A percentile compares a stretch with the other conserved stretches of the same genome.
Conservation (phyloP, 2,113 vertebrate species). For the Callorhinus ursinus region DNA sequence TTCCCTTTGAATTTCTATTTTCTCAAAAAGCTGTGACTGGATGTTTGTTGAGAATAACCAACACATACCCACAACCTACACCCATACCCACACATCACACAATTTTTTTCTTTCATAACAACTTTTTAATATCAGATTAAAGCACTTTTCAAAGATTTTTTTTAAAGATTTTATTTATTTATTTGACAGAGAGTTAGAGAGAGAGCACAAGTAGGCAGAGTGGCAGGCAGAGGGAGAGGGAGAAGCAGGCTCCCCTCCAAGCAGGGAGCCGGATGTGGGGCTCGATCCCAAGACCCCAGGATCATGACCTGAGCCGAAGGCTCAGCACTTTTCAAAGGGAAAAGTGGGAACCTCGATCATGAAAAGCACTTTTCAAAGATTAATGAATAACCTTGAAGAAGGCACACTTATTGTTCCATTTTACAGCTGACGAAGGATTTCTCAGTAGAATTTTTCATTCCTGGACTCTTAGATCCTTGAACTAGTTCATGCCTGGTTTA, state of each 20-base stretch:
- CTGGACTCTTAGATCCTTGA: neutral
- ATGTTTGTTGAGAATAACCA: slow-evolving; percentile 47
- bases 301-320: no score
- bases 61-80: neutral
- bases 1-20: slow-evolving; percentile 40
- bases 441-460: neutral
- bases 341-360: no score
- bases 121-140: slow-evolving; percentile 47
- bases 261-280: no score
- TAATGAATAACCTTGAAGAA: slow-evolving; percentile 22
- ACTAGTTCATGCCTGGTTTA: neutral
- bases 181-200: no score
- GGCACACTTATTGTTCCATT: neutral
- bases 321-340: slow-evolving; percentile 13
- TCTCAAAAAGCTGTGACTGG: slow-evolving; percentile 46
- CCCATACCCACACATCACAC: neutral
- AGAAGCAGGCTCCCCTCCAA: no score
- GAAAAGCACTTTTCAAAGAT: slow-evolving; percentile 29
- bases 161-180: no score
- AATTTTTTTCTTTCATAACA: slow-evolving; percentile 29
- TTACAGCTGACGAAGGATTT: slow-evolving; percentile 5
- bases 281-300: no score
- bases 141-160: slow-evolving; percentile 14
- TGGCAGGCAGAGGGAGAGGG: no score
- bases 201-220: no score